Base-by-base conservation (phyloP, 2,113 vertebrate genomes). In the Erythrolamprus reginae region DNA sequence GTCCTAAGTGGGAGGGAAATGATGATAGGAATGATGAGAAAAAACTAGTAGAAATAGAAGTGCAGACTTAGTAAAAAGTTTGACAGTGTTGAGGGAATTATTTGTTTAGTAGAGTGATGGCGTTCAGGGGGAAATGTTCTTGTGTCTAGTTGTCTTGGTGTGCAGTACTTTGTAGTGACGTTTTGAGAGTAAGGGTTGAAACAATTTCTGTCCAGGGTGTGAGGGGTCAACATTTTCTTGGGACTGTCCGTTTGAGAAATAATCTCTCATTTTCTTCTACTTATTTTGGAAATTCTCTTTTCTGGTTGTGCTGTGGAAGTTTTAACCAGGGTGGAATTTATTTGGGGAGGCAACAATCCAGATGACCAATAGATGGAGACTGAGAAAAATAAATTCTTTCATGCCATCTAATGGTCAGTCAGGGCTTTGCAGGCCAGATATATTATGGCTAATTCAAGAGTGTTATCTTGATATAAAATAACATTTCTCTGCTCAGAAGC, bases 281-380 rank as follows among this genome's bases (percentile, higher is more conserved):
- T 95, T 55, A 58, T 91, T 86, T n/a, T 92, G 90, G 92, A 94
- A 92, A 93, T 91, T 91, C 48, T 92, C 86, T 86, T 50, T 86
- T 42, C 86, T 24, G 52, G 86, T 90, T 0, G 0, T 55, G 89
- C 84, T 86, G 89, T 89, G 89, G 42, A 12, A 92, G 93, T 93
- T 93, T 93, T 92, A 82, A 95, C 87, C 84, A 94, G 88, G 52
- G 86, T 90, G 10, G n/a, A 77, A 21, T 77, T 21, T 77, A 42
- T 42, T 21, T 77, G 33, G 70, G 70, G 17, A 77, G 33, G 7
- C 17, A 21, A 77, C 70, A 77, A 47, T 47, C 2, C 47, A 47
- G 47, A 47, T 47, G 47, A 47, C 47, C 47, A 47, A 13, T 70
- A 70, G n/a, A 70, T 38, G 70, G 33, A 42, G 70, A 42, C 42